These are phyloP conservation scores for Ceraclea dissimilis DNA, from an alignment of 2,888 invertebrate genomes.

Conservation along the genomic window DNA sequence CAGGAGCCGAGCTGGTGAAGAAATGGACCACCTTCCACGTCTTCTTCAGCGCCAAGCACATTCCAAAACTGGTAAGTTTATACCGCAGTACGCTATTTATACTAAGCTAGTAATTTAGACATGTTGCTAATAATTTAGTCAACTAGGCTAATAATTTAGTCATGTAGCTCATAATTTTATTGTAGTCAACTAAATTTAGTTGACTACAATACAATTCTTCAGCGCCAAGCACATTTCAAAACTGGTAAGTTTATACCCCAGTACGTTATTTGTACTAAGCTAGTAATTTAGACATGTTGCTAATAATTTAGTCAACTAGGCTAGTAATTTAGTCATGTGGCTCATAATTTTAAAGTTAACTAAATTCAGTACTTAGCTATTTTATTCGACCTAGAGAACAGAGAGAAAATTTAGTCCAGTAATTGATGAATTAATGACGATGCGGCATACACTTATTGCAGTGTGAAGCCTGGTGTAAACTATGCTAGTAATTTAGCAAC, in stretches of 20 bases:
- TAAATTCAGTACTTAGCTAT: no score
- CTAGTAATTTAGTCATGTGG: no score
- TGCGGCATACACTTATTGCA: no score
- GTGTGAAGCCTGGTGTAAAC: slow-evolving; percentile 65
- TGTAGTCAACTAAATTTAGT: no score
- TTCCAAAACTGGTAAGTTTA: slow-evolving; percentile 54
- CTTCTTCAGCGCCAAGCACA: slow-evolving; percentile 69
- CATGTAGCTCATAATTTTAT: no score
- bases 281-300: background rate
- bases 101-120: background rate
- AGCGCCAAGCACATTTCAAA: slow-evolving; percentile 70
- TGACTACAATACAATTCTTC: no score
- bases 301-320: background rate
- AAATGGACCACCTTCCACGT: slow-evolving; percentile 70
- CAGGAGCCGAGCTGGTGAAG: slow-evolving; percentile 52
- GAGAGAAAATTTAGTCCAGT: no score
- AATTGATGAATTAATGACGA: no score
- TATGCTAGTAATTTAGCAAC: background rate
- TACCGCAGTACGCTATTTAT: background rate
- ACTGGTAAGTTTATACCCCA: slow-evolving; percentile 36
- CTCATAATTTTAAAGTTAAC: no score
- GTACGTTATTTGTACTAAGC: background rate
- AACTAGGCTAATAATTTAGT: background rate
- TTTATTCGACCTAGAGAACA: no score
- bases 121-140: background rate